Evolutionary conservation across 2,888 invertebrate species (phyloP).

Genomic region (Yponomeuta sedellus): DNA sequence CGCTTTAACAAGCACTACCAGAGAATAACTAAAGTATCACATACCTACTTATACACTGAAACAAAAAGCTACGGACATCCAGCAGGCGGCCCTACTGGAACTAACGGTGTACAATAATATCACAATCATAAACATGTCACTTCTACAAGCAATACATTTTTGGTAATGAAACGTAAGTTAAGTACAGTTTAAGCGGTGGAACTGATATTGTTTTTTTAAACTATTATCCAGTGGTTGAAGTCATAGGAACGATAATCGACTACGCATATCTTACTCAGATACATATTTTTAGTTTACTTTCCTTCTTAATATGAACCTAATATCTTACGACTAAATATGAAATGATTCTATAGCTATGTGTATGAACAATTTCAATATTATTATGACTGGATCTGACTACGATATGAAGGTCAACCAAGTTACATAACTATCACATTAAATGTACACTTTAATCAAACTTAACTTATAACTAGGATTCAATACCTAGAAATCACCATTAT

Average conservation of each 20-base stretch:
- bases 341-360: conserved; percentile 1
- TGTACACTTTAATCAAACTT: conserved; percentile 34
- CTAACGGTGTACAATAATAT: conserved; percentile 51
- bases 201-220: conserved; percentile 34
- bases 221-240: conserved; percentile 44
- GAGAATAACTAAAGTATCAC: conserved; percentile 15
- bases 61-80: conserved; percentile 4
- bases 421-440: conserved; percentile 68
- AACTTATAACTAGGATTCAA: conserved; percentile 37
- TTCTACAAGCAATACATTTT: conserved; percentile 24
- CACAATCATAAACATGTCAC: conserved; percentile 46
- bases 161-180: conserved; percentile 42
- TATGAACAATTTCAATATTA: conserved; percentile 41
- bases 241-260: conserved; percentile 62
- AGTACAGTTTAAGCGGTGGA: conserved; percentile 57
- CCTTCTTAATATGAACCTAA: conserved; percentile 11
- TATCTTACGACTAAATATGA: neutral
- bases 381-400: conserved; percentile 77
- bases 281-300: conserved; percentile 7
- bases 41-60: conserved; percentile 14
- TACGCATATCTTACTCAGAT: conserved; percentile 17
- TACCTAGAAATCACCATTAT: conserved; percentile 21
- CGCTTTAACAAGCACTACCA: neutral
- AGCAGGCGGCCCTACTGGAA: neutral
- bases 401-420: conserved; percentile 60